phyloP scores from a whole-genome alignment of 2,113 vertebrate species.

The Microcebus ravelobensis region DNA sequence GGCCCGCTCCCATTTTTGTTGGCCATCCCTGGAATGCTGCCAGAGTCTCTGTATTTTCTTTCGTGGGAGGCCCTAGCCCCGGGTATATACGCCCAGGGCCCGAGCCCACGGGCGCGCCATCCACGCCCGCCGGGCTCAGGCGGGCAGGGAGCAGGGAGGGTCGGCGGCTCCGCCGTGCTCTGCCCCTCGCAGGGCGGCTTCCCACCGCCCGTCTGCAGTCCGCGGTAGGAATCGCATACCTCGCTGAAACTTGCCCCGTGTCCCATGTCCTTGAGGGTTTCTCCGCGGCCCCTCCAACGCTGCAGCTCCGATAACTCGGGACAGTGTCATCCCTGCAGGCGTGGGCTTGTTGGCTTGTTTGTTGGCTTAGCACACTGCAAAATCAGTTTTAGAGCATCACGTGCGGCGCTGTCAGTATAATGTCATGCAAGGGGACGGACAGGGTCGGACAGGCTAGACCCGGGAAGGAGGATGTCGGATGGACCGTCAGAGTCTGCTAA shows the following conservation, averaged over 20 bases:
- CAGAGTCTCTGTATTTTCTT: not conserved
- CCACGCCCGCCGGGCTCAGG: not conserved
- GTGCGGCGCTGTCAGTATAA: not conserved
- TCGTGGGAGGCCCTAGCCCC: not conserved
- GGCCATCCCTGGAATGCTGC: not conserved
- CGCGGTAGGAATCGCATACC: not conserved
- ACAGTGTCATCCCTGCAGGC: not conserved
- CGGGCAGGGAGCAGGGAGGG: not conserved
- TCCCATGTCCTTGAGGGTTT: not conserved
- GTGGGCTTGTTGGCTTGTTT: not conserved
- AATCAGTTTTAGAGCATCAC: not conserved
- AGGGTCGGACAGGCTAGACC: not conserved
- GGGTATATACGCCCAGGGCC: not conserved
- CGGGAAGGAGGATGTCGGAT: not conserved
- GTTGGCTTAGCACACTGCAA: not conserved
- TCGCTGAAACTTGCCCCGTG: not conserved
- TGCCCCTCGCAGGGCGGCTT: not conserved
- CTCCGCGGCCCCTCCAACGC: not conserved
- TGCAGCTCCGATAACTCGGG: not conserved
- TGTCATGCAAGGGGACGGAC: not conserved
- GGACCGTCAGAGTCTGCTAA: not conserved
- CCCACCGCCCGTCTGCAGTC: not conserved
- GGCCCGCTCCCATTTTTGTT: not conserved
- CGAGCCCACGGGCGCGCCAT: too few relatives aligned
- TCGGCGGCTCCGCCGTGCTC: not conserved